Base-by-base conservation (phyloP, 2,888 invertebrate species). In the Barypeithes pellucidus region DNA sequence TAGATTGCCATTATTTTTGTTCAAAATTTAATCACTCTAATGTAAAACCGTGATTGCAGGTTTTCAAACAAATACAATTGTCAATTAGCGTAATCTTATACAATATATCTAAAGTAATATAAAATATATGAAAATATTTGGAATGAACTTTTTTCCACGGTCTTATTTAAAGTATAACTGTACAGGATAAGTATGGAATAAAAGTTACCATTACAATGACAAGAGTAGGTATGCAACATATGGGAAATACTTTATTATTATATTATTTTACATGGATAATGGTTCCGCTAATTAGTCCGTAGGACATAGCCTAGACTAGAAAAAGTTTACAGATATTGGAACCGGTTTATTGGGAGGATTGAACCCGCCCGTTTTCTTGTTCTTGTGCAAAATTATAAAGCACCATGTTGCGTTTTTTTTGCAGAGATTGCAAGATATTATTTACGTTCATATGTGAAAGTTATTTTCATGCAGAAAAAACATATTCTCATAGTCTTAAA, bases 21-120 rank as follows among this genome's bases (percentile, higher is more conserved):
- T 50, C n/a, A 22, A 50, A 50, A n/a, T 50, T 50, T 47, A 47
- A 47, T 47, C 22, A 50, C 50, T n/a, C 22, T 50, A 50, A 50
- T 50, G 24, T 20, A n/a, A 20, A 24, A 12, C 5, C 2, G 16
- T 47, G 50, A 50, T 22, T 50, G 50, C 50, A 20, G n/a, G 50
- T 50, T 50, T 24, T 50, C 50, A 50, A 50, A 50, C 5, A 22
- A 50, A 20, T 20, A 50, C 50, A 50, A 50, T 50, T 50, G 20
- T 50, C 50, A 50, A 50, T 50, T 50, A 50, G 20, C 4, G 50
- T 50, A 50, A 50, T 50, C 50, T 50, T 16, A 22, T n/a, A 12
- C 22, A 50, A 24, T 12, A 50, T 50, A 50, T 41, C 60, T 41
- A 41, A 60, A 43, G 5, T 60, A 60, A 41, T 39, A 20, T 61